These are phyloP conservation scores for Basileuterus tristriatus DNA, from an alignment of 2,797 vertebrate species.

Conservation along the genomic window DNA sequence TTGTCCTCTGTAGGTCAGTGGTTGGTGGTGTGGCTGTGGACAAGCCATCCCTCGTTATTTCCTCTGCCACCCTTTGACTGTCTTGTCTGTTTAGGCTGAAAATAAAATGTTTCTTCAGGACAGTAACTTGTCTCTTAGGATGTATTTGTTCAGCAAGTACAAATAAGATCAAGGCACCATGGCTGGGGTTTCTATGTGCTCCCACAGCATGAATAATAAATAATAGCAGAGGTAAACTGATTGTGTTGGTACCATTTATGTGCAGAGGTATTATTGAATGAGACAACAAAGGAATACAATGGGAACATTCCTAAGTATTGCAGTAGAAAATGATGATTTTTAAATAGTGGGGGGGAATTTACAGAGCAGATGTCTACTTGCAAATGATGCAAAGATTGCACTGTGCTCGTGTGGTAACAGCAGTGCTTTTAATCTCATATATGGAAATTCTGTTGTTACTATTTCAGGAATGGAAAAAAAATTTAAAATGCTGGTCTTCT, in stretches of 20 bases:
- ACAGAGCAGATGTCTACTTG: neutral
- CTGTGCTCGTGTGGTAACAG: neutral
- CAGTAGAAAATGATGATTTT: neutral
- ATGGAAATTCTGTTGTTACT: neutral
- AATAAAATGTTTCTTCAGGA: slow-evolving; percentile 33
- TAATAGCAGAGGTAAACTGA: slow-evolving; percentile 39
- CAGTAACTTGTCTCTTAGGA: slow-evolving; percentile 32
- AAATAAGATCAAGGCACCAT: slow-evolving; percentile 55
- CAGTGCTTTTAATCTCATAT: neutral
- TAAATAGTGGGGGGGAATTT: neutral
- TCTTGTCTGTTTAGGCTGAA: slow-evolving; percentile 11
- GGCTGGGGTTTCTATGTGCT: neutral
- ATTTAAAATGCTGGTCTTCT: neutral
- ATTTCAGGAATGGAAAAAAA: neutral
- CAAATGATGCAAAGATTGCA: neutral
- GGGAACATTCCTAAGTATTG: neutral
- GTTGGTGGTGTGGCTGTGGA: neutral
- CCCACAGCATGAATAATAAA: slow-evolving; percentile 59
- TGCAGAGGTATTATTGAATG: neutral
- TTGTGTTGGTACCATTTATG: slow-evolving; percentile 19
- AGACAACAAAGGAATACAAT: slow-evolving; percentile 23
- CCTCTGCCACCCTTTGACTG: neutral
- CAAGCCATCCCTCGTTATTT: neutral
- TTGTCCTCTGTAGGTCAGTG: neutral
- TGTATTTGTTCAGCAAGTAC: slow-evolving; percentile 47